Base-by-base conservation (phyloP, 2,888 invertebrate genomes). In the Conops quadrifasciatus region DNA sequence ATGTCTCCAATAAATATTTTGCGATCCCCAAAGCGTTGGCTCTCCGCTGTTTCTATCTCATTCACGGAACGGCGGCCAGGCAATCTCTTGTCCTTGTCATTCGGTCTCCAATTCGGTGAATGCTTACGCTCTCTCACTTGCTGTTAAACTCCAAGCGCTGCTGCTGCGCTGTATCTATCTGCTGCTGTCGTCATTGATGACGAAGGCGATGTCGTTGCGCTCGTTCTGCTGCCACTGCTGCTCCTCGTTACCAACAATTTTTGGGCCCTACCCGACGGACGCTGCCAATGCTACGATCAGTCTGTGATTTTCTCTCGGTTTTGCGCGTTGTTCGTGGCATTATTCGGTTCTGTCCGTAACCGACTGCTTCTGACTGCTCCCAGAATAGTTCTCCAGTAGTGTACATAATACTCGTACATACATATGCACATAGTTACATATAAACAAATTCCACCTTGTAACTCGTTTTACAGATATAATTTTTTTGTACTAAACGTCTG, bases 261-360 rank as follows among this genome's bases (percentile, higher is more conserved):
- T 69, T 69, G 72, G 72, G 71, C 75, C 74, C 72, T 68, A 64
- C 36, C 66, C 43, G 49, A 26, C 30, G 63, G 49, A 30, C 66
- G 68, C 60, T 59, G 62, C 62, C 36, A 62, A 24, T 62, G 68
- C 63, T 62, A 72, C 74, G 71, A 74, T 82, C 79, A 83, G 82
- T 82, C 82, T 80, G 80, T 78, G 77, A 82, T 81, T 82, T 82
- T 82, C 82, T 82, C 82, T 82, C 82, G 83, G 80, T 82, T 82
- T 83, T 81, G 83, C 83, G 82, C 83, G 83, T 83, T 81, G 80
- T 74, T 71, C 71, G 73, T 70, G 69, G 73, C 9, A 45, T 65
- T 30, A 63, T 60, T 71, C 59, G 64, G 71, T 24, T 56, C 63
- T 21, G 47, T 26, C 16, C 45, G 24, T 19, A 47, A 16, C 45